phyloP scores from a whole-genome alignment of 2,113 vertebrate genomes.

The Amphilophus citrinellus region DNA sequence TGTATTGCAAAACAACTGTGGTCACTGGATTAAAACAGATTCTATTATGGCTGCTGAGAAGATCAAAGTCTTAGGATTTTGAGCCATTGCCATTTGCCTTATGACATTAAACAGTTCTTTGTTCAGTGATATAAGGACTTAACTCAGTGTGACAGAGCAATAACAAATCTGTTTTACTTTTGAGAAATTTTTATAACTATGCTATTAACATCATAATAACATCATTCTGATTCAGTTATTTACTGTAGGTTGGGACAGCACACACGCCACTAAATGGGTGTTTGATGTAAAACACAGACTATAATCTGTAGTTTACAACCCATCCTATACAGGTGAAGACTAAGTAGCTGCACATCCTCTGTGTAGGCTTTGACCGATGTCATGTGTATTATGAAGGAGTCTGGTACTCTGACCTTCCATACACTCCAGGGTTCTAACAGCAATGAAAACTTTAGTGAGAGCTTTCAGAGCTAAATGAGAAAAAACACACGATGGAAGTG shows the following conservation, averaged over 20 bases:
- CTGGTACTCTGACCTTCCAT: slow-evolving; percentile 35
- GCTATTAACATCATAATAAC: not conserved
- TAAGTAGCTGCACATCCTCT: slow-evolving; percentile 11
- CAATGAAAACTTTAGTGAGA: slow-evolving; percentile 47
- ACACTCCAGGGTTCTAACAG: slow-evolving; percentile 7
- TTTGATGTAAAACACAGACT: not conserved
- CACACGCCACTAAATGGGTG: not conserved
- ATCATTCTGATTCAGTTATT: not conserved
- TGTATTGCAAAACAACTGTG: not conserved
- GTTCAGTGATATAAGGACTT: not conserved
- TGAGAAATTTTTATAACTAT: not conserved
- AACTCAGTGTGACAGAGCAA: not conserved
- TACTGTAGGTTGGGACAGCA: not conserved
- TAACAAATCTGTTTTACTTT: not conserved
- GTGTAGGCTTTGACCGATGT: not conserved
- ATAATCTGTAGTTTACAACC: not conserved
- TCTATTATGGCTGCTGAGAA: not conserved
- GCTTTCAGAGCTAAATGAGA: slow-evolving; percentile 16
- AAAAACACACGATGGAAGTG: not conserved
- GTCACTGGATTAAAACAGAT: not conserved
- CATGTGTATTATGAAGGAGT: slow-evolving; percentile 53
- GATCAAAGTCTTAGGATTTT: not conserved
- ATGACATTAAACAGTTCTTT: not conserved
- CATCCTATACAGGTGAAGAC: not conserved
- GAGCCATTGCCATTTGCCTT: not conserved